These are phyloP conservation scores for Brachypterus glaber DNA, from an alignment of 2,888 invertebrate genomes.

Conservation along the genomic window DNA sequence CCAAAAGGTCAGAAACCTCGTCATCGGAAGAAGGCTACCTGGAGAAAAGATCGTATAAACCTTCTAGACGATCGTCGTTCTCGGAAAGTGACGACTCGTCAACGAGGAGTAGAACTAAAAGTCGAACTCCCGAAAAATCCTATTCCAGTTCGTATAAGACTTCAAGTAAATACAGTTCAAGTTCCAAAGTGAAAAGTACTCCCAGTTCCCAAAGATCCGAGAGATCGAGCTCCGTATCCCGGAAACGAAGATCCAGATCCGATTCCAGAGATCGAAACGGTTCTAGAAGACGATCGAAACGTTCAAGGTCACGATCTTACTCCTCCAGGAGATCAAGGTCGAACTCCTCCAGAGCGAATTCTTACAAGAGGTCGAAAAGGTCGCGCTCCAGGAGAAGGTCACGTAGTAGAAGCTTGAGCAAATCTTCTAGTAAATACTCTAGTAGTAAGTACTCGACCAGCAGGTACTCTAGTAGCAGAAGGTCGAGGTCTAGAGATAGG, in stretches of 20 bases:
- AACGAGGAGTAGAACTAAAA: conserved; percentile 17
- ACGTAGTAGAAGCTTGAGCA: conserved; percentile 7
- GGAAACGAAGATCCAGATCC: conserved; percentile 12
- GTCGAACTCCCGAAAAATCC: conserved; percentile 10
- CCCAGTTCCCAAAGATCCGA: too few species aligned
- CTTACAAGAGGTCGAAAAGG: conserved; percentile 20
- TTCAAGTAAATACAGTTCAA: neutral
- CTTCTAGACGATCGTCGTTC: conserved; percentile 19
- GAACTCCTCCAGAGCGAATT: conserved; percentile 13
- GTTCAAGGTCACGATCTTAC: conserved; percentile 6
- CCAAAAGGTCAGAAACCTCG: conserved; percentile 19
- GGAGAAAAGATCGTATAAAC: conserved; percentile 16
- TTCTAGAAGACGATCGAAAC: conserved; percentile 6
- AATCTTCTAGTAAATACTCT: too few species aligned
- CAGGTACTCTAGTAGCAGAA: conserved; percentile 14
- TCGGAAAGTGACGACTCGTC: conserved; percentile 19
- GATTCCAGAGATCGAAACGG: conserved; percentile 11
- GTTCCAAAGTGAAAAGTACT: too few species aligned
- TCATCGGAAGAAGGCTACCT: conserved; percentile 20
- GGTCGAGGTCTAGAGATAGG: conserved; percentile 17
- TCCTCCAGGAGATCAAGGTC: conserved; percentile 10
- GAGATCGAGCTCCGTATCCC: conserved; percentile 2
- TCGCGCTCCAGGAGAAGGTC: conserved; percentile 17
- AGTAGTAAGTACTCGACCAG: conserved; percentile 2
- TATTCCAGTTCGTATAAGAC: conserved; percentile 13